Conservation (phyloP, 1,140 invertebrate genomes). For the Zaprionus camerounensis region DNA sequence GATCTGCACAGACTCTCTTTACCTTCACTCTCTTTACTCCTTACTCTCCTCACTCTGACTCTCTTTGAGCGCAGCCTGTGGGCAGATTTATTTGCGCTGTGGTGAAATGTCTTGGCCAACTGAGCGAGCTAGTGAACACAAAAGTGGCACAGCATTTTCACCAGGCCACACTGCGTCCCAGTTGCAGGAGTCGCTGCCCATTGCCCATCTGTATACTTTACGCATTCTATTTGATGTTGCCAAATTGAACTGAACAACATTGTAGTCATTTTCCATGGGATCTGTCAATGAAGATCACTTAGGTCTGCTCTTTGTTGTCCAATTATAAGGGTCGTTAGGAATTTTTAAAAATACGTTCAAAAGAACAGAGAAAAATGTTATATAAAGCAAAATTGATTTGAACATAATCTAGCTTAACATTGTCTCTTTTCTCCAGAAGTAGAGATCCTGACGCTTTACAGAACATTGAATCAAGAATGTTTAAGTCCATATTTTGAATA, state of each 20-base stretch:
- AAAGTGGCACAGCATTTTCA: conserved; percentile 67
- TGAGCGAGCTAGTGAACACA: conserved; percentile 7
- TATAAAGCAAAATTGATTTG: too few species aligned
- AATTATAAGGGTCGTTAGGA: not conserved
- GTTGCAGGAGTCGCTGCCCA: not conserved
- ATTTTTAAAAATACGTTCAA: not conserved
- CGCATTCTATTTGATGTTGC: not conserved
- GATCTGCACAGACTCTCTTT: not conserved
- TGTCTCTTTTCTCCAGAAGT: too few species aligned
- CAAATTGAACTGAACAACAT: not conserved
- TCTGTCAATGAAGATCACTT: not conserved
- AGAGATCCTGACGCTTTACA: too few species aligned
- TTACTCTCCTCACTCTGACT: conserved; percentile 5
- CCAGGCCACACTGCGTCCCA: not conserved
- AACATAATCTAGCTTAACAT: too few species aligned
- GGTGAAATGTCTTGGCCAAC: conserved; percentile 57
- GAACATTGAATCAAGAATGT: too few species aligned
- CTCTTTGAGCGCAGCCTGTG: conserved; percentile 51
- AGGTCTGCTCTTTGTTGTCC: not conserved
- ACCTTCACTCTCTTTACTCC: not conserved
- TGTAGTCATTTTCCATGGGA: not conserved
- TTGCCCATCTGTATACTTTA: not conserved
- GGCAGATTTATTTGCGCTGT: conserved; percentile 65
- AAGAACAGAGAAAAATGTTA: not conserved
- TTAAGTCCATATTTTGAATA: too few species aligned